Percentiles rank a stretch among this genome's conserved stretches.
Evolutionary conservation across 2,113 vertebrate genomes (phyloP).

Genomic region (Bos indicus): DNA sequence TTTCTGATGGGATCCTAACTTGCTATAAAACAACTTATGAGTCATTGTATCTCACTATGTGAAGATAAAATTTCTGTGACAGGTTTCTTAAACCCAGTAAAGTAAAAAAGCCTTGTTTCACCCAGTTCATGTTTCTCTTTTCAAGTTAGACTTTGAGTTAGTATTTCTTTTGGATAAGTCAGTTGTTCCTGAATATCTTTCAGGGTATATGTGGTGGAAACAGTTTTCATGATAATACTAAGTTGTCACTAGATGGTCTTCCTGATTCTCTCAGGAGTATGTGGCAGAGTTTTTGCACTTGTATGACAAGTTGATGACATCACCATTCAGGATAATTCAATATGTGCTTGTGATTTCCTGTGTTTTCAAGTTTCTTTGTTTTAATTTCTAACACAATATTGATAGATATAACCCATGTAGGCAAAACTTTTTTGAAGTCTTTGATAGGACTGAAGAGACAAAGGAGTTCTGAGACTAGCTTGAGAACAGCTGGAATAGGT

Average conservation of each 20-base stretch:
- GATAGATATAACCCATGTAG: not conserved
- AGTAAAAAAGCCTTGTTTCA: not conserved
- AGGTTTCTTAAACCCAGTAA: not conserved
- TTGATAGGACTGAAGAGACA: not conserved
- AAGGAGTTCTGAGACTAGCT: not conserved
- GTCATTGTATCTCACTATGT: conserved; percentile 20
- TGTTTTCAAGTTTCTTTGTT: not conserved
- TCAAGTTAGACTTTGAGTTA: not conserved
- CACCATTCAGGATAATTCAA: not conserved
- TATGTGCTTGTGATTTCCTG: not conserved
- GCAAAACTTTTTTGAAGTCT: not conserved
- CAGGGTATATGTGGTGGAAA: not conserved
- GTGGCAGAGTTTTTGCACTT: not conserved
- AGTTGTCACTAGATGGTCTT: not conserved
- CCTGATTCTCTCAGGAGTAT: not conserved
- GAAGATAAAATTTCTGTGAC: conserved; percentile 14
- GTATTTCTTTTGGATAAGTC: not conserved
- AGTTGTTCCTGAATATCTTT: not conserved
- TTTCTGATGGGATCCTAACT: conserved; percentile 47
- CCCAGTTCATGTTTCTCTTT: not conserved
- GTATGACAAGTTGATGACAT: not conserved
- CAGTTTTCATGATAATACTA: not conserved
- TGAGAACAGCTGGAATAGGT: not conserved
- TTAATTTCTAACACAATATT: not conserved
- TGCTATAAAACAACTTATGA: conserved; percentile 26